Evolutionary conservation across 2,113 vertebrate genomes (phyloP), one percentile per base, ranked within the genome.

Genomic region (Chunga burmeisteri): DNA sequence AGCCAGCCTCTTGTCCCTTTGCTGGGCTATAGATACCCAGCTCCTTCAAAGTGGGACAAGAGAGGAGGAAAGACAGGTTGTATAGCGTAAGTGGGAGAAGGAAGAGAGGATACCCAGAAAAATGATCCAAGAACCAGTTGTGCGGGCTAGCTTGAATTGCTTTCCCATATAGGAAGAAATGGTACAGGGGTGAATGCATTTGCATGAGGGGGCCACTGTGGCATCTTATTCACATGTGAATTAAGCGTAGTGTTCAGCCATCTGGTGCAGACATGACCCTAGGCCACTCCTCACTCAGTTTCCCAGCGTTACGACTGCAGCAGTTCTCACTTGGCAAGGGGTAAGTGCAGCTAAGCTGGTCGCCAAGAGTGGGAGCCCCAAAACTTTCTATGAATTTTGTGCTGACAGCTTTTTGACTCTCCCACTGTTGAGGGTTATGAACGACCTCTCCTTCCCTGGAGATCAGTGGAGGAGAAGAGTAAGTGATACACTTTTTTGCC

Each of bases 211-310:
- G 46, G 20, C 4, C 20, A 22, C 80, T n/a, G 44, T 67, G 49
- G 26, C 58, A 34, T 72, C 62, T 72, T 38, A 47, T 29, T 84
- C 19, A 4, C 0, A 0, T 40, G 68, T 52, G 80, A 61, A 30
- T 78, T 44, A 27, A 8, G 3, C 0, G 0, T 52, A 53, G 19
- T 5, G 38, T 63, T 85, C 71, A 16, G 44, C 53, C 5, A 1
- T 15, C 70, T 55, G 38, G 13, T 61, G 47, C 86, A 89, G 65
- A 10, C 3, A 0, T 53, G 56, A n/a, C 61, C 27, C 42, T 25
- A 22, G 59, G 50, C n/a, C 67, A 6, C 59, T 81, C 89, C 50
- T 91, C 61, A 6, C 47, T 44, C 32, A 3, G 19, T 3, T 82
- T 87, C 6, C 3, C 34, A 47, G 63, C 3, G 0, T 42, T 70